These are phyloP conservation scores for Caenorhabditis latens DNA, from an alignment of 1,140 invertebrate species.

Conservation along the genomic window DNA sequence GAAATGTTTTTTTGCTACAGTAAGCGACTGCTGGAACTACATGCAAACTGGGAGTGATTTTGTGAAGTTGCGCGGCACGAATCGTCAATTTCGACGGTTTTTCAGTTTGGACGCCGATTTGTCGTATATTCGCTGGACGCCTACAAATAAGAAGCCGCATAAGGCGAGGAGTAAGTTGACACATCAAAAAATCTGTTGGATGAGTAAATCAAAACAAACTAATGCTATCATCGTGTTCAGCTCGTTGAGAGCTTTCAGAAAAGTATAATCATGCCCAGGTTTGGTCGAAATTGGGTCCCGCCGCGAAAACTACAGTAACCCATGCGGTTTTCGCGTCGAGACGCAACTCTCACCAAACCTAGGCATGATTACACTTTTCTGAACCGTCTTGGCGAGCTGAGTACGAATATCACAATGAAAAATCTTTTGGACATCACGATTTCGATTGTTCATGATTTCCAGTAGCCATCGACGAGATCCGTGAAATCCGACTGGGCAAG, in stretches of 20 bases:
- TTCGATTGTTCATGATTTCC: conserved; percentile 72
- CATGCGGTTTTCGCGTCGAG: no score
- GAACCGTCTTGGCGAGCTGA: no score
- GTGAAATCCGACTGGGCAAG: conserved; percentile 82
- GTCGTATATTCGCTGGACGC: conserved; percentile 82
- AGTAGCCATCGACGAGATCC: conserved; percentile 81
- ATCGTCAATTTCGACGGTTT: conserved; percentile 82
- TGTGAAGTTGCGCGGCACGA: conserved; percentile 82
- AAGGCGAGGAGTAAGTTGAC: conserved; percentile 81
- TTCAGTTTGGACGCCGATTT: conserved; percentile 82
- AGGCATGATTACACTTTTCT: no score
- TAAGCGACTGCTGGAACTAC: conserved; percentile 81
- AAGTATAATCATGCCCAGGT: no score
- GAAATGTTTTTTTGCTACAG: conserved; percentile 76
- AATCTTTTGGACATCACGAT: not conserved
- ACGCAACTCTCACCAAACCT: no score
- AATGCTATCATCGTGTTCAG: no score
- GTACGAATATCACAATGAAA: no score
- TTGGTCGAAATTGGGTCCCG: no score
- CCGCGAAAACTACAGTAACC: no score
- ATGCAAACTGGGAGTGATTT: conserved; percentile 82
- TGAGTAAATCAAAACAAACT: no score
- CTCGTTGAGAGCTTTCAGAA: no score
- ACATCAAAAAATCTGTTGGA: not conserved
- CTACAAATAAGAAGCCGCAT: conserved; percentile 82